phyloP scores from a whole-genome alignment of 2,888 invertebrate genomes.

The Taenaris catops region DNA sequence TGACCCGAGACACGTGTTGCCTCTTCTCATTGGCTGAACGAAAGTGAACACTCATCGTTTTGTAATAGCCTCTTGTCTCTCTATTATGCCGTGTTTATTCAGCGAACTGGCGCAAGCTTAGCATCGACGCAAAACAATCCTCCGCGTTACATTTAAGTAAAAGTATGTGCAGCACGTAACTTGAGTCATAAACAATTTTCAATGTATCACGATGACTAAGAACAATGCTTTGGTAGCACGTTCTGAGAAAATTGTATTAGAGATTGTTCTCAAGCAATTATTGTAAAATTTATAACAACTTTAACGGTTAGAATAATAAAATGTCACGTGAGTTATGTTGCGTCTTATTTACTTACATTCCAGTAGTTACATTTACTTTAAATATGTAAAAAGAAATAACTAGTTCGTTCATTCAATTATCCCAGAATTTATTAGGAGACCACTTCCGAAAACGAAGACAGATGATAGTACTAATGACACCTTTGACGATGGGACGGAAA shows the following conservation, averaged over 20 bases:
- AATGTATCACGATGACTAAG: too few relatives aligned
- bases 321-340: not conserved
- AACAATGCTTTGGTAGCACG: not conserved
- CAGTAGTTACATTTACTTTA: too few relatives aligned
- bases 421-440: too few relatives aligned
- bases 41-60: constrained; percentile 55
- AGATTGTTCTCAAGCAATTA: constrained; percentile 2
- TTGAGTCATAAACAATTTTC: too few relatives aligned
- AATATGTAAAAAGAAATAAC: too few relatives aligned
- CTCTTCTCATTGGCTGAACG: constrained; percentile 58
- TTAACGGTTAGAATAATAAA: constrained; percentile 1
- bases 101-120: constrained; percentile 11
- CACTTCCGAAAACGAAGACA: too few relatives aligned
- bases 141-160: too few relatives aligned
- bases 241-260: constrained; percentile 3
- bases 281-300: constrained; percentile 2
- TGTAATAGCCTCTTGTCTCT: constrained; percentile 39
- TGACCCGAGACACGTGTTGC: constrained; percentile 68
- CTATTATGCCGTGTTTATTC: constrained; percentile 21
- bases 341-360: too few relatives aligned
- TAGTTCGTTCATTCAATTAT: too few relatives aligned
- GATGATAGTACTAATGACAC: too few relatives aligned
- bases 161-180: too few relatives aligned
- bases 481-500: too few relatives aligned
- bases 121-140: constrained; percentile 10